phyloP scores from a whole-genome alignment of 2,888 invertebrate genomes.

The Hirtodrosophila cameraria region DNA sequence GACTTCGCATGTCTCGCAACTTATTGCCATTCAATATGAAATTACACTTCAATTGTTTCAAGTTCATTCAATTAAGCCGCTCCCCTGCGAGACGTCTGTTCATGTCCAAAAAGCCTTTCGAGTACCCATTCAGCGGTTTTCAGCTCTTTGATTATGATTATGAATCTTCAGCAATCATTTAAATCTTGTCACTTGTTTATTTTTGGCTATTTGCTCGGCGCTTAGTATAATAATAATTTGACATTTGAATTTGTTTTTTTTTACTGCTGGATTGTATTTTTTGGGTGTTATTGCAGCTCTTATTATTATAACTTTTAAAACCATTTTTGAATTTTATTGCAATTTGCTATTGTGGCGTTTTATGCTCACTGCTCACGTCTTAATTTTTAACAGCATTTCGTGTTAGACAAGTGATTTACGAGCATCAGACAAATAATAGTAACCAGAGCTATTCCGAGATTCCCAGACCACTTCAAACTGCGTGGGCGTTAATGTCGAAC shows the following conservation, averaged over 20 bases:
- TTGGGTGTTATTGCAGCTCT: slow-evolving; percentile 8
- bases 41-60: slow-evolving; percentile 70
- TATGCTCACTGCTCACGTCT: slow-evolving; percentile 58
- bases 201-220: slow-evolving; percentile 22
- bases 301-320: slow-evolving; percentile 48
- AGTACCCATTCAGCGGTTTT: slow-evolving; percentile 44
- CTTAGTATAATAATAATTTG: slow-evolving; percentile 4
- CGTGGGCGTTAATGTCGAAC: slow-evolving; percentile 29
- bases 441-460: neutral
- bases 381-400: slow-evolving; percentile 35
- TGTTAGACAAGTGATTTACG: slow-evolving; percentile 65
- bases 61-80: slow-evolving; percentile 64
- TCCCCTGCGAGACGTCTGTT: slow-evolving; percentile 27
- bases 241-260: slow-evolving; percentile 5
- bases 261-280: slow-evolving; percentile 3
- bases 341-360: slow-evolving; percentile 27
- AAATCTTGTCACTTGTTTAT: slow-evolving; percentile 14
- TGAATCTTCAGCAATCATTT: slow-evolving; percentile 9
- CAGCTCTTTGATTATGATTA: slow-evolving; percentile 26
- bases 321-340: slow-evolving; percentile 34
- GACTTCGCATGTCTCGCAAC: slow-evolving; percentile 1
- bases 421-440: slow-evolving; percentile 40
- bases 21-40: slow-evolving; percentile 33
- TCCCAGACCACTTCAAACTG: slow-evolving; percentile 42
- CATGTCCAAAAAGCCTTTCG: slow-evolving; percentile 29